Evolutionary conservation across 2,888 invertebrate genomes (phyloP), one percentile per base, ranked within the genome.

Genomic region (Linnaemya vulpina): DNA sequence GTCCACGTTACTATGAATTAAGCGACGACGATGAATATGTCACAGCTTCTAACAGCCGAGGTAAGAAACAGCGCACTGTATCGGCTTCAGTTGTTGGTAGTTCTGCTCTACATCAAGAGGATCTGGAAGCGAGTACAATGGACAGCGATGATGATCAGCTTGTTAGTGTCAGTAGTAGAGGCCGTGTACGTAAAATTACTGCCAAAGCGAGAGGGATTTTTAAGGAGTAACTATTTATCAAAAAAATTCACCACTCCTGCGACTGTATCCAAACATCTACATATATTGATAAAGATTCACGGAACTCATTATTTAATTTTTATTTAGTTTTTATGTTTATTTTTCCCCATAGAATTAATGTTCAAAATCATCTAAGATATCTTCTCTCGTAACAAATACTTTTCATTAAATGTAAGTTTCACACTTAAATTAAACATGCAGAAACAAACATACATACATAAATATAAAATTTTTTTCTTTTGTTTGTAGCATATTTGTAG

Each of bases 121-220:
- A 87, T 20, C 88, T 86, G 13, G 88, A 87, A 17, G 89, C 87
- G 13, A 87, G 87, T 68, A 87, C 89, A 38, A 88, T 82, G 38
- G 90, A 90, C 17, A 90, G 90, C 35, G 88, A 89, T 73, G 88
- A 89, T 62, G 91, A 90, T 62, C 91, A 91, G 75, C 87, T 92
- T 83, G 92, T 94, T 63, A 95, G 94, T 88, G 94, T 96, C 43
- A 96, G 96, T 90, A 97, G 97, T 88, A 94, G 98, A 73, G 98
- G 98, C 3, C 94, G 98, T 55, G 95, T 98, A 77, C 94, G 98
- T 73, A 96, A 96, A 92, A 94, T 97, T 88, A 97, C 97, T 35
- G 95, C 96, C 78, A 95, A 96, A 90, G 97, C 96, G 83, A 94
- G 96, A 71, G 96, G 96, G 68, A 94, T 95, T 88, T 92, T 92